Conservation (phyloP, 2,113 vertebrate species). For the Rhea americana region DNA sequence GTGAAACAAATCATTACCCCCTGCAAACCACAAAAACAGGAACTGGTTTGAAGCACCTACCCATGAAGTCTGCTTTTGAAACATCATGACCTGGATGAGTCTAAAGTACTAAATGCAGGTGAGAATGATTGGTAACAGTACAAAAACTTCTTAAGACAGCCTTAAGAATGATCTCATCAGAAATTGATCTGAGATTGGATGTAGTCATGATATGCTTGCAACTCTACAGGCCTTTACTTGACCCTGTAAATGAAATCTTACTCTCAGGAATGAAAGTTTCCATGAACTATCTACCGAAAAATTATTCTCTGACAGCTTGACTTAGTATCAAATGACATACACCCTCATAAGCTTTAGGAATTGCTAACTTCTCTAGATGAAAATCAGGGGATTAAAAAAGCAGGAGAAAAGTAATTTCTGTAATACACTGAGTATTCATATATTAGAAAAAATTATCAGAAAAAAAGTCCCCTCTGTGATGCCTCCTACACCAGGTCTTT, state of each 20-base stretch:
- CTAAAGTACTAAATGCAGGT: not conserved
- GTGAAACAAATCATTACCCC: not conserved
- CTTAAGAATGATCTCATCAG: not conserved
- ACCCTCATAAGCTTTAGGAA: not conserved
- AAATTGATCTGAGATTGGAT: not conserved
- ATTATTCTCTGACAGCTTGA: slow-evolving; percentile 7
- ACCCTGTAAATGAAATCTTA: slow-evolving; percentile 1
- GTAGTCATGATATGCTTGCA: not conserved
- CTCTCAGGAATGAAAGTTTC: slow-evolving; percentile 32
- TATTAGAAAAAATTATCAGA: not conserved
- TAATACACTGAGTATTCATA: not conserved
- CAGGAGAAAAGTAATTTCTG: not conserved
- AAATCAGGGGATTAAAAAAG: not conserved
- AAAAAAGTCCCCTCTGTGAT: not conserved
- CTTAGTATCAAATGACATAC: slow-evolving; percentile 13
- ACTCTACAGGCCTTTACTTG: not conserved
- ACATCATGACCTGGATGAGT: not conserved
- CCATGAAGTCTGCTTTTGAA: not conserved
- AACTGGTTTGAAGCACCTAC: not conserved
- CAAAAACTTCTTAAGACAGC: not conserved
- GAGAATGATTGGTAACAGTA: not conserved
- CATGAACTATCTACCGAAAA: slow-evolving; percentile 30
- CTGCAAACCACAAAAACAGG: not conserved
- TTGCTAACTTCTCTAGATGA: not conserved
- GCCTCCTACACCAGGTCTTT: not conserved